Evolutionary conservation across 2,113 vertebrate species (phyloP).

Genomic region (Ptilonorhynchus violaceus): DNA sequence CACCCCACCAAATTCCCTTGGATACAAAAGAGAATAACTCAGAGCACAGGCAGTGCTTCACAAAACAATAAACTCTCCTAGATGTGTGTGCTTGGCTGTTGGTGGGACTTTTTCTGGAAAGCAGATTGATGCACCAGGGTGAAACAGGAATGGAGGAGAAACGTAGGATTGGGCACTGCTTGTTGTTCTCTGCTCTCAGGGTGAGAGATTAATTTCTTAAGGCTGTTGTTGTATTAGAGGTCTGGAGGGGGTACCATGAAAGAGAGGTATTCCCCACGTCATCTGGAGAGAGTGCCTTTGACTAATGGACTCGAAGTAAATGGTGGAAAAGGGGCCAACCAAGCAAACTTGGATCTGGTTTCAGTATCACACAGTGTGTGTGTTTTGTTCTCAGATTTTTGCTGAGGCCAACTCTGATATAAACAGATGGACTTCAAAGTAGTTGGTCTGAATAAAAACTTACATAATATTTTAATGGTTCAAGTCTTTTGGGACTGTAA

Average conservation of each 20-base stretch:
- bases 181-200: fast-evolving
- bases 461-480: constrained; percentile 55
- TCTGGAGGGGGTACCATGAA: neutral
- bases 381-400: constrained; percentile 49
- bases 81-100: neutral
- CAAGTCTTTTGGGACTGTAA: constrained; percentile 17
- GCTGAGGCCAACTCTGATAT: neutral
- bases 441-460: constrained; percentile 42
- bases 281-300: neutral
- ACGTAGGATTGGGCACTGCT: fast-evolving
- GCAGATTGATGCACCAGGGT: neutral
- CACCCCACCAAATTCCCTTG: fast-evolving
- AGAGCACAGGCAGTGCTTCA: neutral
- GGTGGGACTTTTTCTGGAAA: neutral
- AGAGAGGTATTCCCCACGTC: neutral
- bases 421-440: constrained; percentile 65
- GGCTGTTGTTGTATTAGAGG: neutral
- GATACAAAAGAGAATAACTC: neutral
- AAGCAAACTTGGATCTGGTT: constrained; percentile 16
- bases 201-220: neutral
- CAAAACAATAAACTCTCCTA: neutral
- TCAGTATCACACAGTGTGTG: constrained; percentile 22
- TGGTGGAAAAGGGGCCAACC: neutral
- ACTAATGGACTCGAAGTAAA: neutral
- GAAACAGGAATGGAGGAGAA: neutral